Evolutionary conservation across 2,797 vertebrate species (phyloP), one percentile per base, ranked within the genome.

Genomic region (Ctenosaura bakeri): DNA sequence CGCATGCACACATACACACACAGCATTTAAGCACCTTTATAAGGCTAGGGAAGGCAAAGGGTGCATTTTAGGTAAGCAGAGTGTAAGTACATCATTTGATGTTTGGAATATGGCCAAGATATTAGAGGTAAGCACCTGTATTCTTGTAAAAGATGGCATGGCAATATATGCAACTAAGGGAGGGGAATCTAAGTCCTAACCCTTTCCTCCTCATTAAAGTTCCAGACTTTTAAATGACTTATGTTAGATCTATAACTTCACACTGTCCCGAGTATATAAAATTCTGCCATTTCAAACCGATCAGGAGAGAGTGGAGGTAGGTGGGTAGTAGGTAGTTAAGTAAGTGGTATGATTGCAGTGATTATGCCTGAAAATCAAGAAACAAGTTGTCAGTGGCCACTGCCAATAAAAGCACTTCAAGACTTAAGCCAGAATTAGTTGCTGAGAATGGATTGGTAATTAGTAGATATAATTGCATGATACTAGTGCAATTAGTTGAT

Each of bases 61-160:
- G 4, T 86, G 54, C 87, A 92, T 88, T 94, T 94, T 91, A 94
- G 90, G 89, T 83, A 85, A 74, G 79, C n/a, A 85, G 74, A 90
- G 90, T 88, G 76, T 87, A 88, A 89, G 92, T 88, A 42, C 73
- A 38, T 81, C 56, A 6, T 86, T 81, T 86, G 78, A 54, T 35
- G 5, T n/a, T 20, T 94, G 92, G 87, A 93, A 18, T 86, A 14
- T 50, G 50, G 62, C 91, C 89, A 91, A 56, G 64, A 91, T 3
- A 16, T 0, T 83, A 69, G 78, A 66, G 90, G 88, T 90, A 91
- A 91, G 89, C 92, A 93, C 89, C 90, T 92, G 92, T 93, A 62
- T n/a, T 91, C n/a, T 83, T 86, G 62, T 77, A 14, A 89, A 71
- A 90, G 14, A 54, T 91, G 78, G 88, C 0, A 0, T 89, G 86